Base-by-base conservation (phyloP, 2,888 invertebrate genomes). In the Dryomyza anilis region DNA sequence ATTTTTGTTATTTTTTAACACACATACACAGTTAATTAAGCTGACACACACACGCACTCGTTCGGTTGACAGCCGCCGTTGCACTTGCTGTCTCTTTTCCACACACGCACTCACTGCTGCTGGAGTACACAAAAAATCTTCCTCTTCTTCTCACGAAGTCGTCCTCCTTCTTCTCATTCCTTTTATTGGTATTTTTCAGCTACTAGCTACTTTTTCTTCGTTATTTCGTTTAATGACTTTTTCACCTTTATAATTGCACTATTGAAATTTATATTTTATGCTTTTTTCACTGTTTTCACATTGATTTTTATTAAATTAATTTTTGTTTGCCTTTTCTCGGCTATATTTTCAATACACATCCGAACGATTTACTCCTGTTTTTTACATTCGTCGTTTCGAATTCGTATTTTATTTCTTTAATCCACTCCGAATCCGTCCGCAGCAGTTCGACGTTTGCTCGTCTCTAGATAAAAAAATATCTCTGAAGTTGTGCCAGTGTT, bases 221-320 rank as follows among this genome's bases (percentile, higher is more conserved):
- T 62, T 56, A 36, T 73, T 43, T 27, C 69, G 70, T 63, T 63
- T 74, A 72, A 71, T 73, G 77, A 73, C 72, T 73, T 77, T 74
- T 76, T 70, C 76, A 77, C 75, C 73, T 75, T 71, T 23, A 33
- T 43, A 39, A 53, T 61, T 46, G 19, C 46, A 46, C 46, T 21
- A 19, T 14, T 30, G 59, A 64, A 48, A 23, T 27, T 60, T 64
- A 33, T 57, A 29, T 63, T 64, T 65, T 21, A 39, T 14, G 21
- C 45, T 59, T 65, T 33, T 29, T 14, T 67, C 57, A 62, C 25
- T 33, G 56, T 57, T 52, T 55, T 57, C 43, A 19, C 3, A 33
- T 19, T 12, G 55, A 56, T 33, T 23, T 25, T 59, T 46, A 58
- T 60, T 45, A 45, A 58, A 14, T n/a, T n/a, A n/a, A n/a, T n/a